Percentiles rank a stretch among this genome's conserved stretches.
Conservation (phyloP, 1,140 invertebrate species). For the Bradysia coprophila region DNA sequence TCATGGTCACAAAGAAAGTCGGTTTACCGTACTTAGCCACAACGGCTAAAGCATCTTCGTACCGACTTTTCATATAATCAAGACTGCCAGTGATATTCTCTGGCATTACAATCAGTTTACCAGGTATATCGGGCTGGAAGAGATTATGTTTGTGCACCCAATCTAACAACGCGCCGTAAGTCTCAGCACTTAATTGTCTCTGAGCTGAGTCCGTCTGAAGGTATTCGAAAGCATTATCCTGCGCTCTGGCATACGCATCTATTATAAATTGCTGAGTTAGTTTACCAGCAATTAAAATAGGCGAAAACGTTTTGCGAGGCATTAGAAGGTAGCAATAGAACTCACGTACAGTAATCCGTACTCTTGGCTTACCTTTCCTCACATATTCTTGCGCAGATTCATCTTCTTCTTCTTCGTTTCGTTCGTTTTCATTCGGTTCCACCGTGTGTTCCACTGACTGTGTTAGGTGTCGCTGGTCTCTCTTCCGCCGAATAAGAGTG, state of each 20-base stretch:
- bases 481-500: too few relatives aligned
- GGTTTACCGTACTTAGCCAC: conserved; percentile 23
- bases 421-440: too few relatives aligned
- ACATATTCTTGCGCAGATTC: too few relatives aligned
- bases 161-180: not conserved
- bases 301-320: too few relatives aligned
- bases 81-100: conserved; percentile 20
- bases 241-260: not conserved
- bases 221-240: not conserved
- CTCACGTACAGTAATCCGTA: too few relatives aligned
- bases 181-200: not conserved
- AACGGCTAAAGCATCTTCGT: conserved; percentile 29
- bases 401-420: too few relatives aligned
- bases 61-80: conserved; percentile 26
- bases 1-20: conserved; percentile 25
- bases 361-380: too few relatives aligned
- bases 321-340: too few relatives aligned
- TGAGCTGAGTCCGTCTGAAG: not conserved
- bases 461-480: too few relatives aligned
- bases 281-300: not conserved
- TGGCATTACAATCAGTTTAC: conserved; percentile 23
- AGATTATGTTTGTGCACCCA: conserved; percentile 4
- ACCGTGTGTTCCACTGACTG: too few relatives aligned
- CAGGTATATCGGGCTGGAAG: conserved; percentile 13
- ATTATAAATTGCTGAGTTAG: not conserved